phyloP scores from a whole-genome alignment of 2,113 vertebrate genomes.

The Cebus imitator region DNA sequence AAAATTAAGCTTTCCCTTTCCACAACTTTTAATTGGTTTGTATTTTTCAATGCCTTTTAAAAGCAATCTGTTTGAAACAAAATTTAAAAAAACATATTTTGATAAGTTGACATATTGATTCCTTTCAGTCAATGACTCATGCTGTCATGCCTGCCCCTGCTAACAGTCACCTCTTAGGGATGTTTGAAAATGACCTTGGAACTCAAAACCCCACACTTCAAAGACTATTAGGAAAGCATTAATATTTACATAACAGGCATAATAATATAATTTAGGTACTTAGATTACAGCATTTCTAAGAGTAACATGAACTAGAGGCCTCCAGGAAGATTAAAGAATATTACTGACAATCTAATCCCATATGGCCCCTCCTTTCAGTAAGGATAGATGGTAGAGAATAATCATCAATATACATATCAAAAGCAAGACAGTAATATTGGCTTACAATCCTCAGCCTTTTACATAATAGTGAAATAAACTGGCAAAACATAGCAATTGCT shows the following conservation, averaged over 20 bases:
- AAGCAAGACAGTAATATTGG: not conserved
- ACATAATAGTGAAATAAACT: not conserved
- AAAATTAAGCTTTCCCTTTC: conserved; percentile 7
- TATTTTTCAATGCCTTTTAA: not conserved
- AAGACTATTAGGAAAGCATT: not conserved
- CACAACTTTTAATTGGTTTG: not conserved
- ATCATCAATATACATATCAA: not conserved
- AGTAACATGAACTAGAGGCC: not conserved
- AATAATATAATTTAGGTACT: not conserved
- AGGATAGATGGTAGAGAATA: not conserved
- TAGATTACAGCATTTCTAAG: not conserved
- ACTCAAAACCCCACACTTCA: not conserved
- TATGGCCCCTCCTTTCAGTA: not conserved
- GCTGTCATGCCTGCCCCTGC: not conserved
- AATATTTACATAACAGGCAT: not conserved
- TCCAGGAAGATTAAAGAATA: not conserved
- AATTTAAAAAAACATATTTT: not conserved
- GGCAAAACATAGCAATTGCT: not conserved
- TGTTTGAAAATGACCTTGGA: conserved; percentile 10
- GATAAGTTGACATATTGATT: conserved; percentile 20
- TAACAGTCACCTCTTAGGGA: not conserved
- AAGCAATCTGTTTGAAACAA: not conserved
- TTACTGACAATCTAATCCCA: not conserved
- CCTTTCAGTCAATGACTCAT: not conserved
- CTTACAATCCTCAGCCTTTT: not conserved